Percentiles rank a stretch among this genome's conserved stretches.
Evolutionary conservation across 1,140 invertebrate genomes (phyloP).

Genomic region (Babylonia areolata): DNA sequence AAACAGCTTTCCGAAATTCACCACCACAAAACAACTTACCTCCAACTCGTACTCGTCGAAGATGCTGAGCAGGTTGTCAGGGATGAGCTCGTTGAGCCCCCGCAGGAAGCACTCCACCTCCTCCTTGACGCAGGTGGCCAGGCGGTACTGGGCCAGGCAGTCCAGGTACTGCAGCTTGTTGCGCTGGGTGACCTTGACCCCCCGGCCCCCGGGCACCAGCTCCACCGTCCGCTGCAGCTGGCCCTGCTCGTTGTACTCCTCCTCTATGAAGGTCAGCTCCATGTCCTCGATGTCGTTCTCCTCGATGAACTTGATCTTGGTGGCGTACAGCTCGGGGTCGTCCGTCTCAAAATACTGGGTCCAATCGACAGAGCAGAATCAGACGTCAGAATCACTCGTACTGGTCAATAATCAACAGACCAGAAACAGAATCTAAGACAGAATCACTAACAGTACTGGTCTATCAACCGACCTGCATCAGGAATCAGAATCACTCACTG

Average conservation of each 20-base stretch:
- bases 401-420: no score
- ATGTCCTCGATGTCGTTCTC: constrained; percentile 89
- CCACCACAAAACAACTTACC: constrained; percentile 80
- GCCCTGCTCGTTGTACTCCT: constrained; percentile 88
- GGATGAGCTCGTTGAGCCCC: constrained; percentile 92
- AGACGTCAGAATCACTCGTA: no score
- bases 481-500: no score
- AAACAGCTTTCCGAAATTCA: no score
- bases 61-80: constrained; percentile 93
- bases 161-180: constrained; percentile 91
- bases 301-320: constrained; percentile 93
- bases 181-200: constrained; percentile 83
- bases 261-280: constrained; percentile 91
- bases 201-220: constrained; percentile 85
- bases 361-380: no score
- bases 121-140: constrained; percentile 87
- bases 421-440: no score
- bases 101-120: constrained; percentile 93
- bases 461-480: no score
- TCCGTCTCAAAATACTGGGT: constrained; percentile 95
- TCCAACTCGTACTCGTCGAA: constrained; percentile 98
- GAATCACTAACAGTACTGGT: no score
- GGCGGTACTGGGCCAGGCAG: constrained; percentile 90
- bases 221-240: constrained; percentile 85
- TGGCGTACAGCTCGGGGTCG: constrained; percentile 93